These are phyloP conservation scores for Chrysemys picta DNA, from an alignment of 2,113 vertebrate species.

Conservation along the genomic window DNA sequence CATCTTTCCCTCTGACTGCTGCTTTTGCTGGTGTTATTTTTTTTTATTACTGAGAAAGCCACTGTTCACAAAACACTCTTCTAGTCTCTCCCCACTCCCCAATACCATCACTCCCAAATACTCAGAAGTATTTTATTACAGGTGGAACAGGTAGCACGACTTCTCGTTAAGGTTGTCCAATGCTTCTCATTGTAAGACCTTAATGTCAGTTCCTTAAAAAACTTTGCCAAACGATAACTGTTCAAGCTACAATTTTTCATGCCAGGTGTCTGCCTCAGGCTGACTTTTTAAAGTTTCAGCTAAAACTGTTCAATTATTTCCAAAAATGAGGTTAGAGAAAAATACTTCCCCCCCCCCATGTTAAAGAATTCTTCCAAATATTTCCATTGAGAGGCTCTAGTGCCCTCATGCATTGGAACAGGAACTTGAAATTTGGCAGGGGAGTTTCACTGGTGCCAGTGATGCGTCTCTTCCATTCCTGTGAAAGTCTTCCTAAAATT, in stretches of 20 bases:
- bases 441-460: background rate
- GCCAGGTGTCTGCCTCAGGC: background rate
- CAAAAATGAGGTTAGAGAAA: background rate
- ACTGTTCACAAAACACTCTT: background rate
- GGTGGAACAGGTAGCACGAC: background rate
- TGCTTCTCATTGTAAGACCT: background rate
- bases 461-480: background rate
- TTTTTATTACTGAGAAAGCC: background rate
- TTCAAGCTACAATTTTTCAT: background rate
- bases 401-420: background rate
- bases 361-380: background rate
- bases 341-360: background rate
- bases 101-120: background rate
- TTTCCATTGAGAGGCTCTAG: background rate
- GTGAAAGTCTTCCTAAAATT: background rate
- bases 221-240: background rate
- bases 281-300: background rate
- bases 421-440: background rate
- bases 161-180: background rate
- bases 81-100: background rate
- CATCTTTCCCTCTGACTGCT: background rate
- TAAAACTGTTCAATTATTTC: background rate
- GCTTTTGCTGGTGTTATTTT: background rate
- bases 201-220: background rate
- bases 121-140: background rate